Conservation (phyloP, 1,140 invertebrate species). For the Lordiphosa mommai region DNA sequence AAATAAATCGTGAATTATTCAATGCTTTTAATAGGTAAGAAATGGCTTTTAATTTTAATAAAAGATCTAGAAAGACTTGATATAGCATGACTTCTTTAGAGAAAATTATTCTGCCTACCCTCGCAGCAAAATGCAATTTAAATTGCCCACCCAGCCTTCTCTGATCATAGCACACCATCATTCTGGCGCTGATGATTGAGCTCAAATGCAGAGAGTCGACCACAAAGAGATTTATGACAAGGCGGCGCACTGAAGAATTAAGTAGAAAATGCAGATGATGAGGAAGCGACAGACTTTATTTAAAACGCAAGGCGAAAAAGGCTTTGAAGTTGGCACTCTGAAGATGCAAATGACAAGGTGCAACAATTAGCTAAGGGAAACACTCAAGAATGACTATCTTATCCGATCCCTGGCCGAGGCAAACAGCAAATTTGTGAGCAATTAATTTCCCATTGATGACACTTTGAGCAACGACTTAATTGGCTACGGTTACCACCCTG, state of each 20-base stretch:
- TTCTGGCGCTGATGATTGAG: background rate
- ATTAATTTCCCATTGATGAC: conserved; percentile 74
- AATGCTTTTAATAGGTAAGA: too few species aligned
- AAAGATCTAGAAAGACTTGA: too few species aligned
- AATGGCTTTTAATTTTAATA: too few species aligned
- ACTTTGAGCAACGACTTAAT: conserved; percentile 69
- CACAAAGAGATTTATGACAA: conserved; percentile 22
- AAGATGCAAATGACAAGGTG: conserved; percentile 27
- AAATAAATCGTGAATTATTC: too few species aligned
- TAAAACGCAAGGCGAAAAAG: conserved; percentile 32
- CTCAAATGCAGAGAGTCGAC: background rate
- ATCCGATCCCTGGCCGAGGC: background rate
- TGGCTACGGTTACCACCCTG: conserved; percentile 52
- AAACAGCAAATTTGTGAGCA: conserved; percentile 41
- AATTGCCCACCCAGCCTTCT: conserved; percentile 4
- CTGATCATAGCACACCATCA: conserved; percentile 10
- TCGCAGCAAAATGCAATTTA: conserved; percentile 11
- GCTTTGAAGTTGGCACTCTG: conserved; percentile 43
- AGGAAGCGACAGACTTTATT: conserved; percentile 17
- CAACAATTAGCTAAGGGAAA: conserved; percentile 35
- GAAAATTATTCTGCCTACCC: background rate
- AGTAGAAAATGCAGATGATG: background rate
- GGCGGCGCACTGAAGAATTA: background rate
- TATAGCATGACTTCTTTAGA: too few species aligned
- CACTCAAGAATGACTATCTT: conserved; percentile 8